A percentile compares a stretch with the other conserved stretches of the same genome.
phyloP scores from a whole-genome alignment of 2,113 vertebrate genomes.

The Spilogale gracilis region DNA sequence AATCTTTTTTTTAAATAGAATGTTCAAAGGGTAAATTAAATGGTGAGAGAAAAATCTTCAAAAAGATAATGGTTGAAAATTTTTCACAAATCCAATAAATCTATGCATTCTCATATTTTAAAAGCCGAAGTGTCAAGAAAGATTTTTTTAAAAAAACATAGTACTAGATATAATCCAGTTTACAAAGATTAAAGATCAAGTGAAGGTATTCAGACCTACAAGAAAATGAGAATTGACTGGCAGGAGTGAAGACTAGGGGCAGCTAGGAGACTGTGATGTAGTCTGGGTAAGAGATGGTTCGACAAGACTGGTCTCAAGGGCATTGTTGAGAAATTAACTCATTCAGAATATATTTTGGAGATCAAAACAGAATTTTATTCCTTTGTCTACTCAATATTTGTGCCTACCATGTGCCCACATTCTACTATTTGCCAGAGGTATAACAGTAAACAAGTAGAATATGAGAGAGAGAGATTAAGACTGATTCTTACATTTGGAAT shows the following conservation, averaged over 20 bases:
- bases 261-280: neutral
- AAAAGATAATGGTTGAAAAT: neutral
- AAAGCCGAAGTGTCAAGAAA: neutral
- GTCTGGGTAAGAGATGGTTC: neutral
- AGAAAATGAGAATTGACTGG: neutral
- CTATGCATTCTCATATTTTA: neutral
- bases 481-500: neutral
- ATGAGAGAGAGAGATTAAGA: neutral
- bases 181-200: neutral
- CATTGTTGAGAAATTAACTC: neutral
- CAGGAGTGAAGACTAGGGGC: neutral
- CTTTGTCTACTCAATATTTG: neutral
- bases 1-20: too few species aligned
- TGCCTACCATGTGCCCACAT: neutral
- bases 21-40: neutral
- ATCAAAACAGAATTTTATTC: neutral
- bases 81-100: neutral
- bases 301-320: neutral
- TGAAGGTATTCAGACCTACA: neutral
- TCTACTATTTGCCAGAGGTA: too few species aligned
- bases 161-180: neutral
- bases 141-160: neutral
- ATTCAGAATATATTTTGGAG: neutral
- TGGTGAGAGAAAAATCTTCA: neutral
- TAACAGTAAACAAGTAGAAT: neutral